Conservation (phyloP, 2,888 invertebrate genomes). For the Pollenia griseotomentosa region DNA sequence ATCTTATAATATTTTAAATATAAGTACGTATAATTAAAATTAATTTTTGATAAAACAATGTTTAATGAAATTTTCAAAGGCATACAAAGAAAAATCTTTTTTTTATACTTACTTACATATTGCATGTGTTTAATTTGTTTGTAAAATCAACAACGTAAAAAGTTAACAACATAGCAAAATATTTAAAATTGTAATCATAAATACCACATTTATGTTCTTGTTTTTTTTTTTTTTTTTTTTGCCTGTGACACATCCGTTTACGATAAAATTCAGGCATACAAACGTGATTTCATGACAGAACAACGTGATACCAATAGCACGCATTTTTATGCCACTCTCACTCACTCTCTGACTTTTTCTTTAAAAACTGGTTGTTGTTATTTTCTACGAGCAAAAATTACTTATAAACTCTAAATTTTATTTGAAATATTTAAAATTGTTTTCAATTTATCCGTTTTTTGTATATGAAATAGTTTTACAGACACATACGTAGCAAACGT, state of each 20-base stretch:
- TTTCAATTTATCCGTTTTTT: background rate
- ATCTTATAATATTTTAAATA: slow-evolving; percentile 35
- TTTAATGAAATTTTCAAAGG: background rate
- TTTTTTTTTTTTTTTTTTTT: too few species aligned
- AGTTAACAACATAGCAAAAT: background rate
- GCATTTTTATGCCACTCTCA: background rate
- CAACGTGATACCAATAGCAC: background rate
- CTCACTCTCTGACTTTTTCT: background rate
- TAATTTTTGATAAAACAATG: slow-evolving; percentile 32
- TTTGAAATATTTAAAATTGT: background rate
- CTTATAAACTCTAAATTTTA: background rate
- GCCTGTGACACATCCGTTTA: slow-evolving; percentile 63
- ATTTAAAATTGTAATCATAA: slow-evolving; percentile 3
- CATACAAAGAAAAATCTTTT: slow-evolving; percentile 5
- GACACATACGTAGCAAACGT: too few species aligned
- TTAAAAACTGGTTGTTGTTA: background rate
- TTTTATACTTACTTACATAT: too few species aligned
- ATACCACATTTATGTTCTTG: background rate
- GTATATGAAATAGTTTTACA: too few species aligned
- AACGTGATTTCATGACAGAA: slow-evolving; percentile 23
- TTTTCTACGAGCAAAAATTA: background rate
- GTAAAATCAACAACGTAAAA: too few species aligned
- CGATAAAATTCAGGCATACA: slow-evolving; percentile 61
- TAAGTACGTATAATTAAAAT: background rate
- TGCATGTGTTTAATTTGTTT: too few species aligned